A percentile compares a stretch with the other conserved stretches of the same genome.
Conservation (phyloP, 1,140 invertebrate species). For the Chionoecetes opilio region DNA sequence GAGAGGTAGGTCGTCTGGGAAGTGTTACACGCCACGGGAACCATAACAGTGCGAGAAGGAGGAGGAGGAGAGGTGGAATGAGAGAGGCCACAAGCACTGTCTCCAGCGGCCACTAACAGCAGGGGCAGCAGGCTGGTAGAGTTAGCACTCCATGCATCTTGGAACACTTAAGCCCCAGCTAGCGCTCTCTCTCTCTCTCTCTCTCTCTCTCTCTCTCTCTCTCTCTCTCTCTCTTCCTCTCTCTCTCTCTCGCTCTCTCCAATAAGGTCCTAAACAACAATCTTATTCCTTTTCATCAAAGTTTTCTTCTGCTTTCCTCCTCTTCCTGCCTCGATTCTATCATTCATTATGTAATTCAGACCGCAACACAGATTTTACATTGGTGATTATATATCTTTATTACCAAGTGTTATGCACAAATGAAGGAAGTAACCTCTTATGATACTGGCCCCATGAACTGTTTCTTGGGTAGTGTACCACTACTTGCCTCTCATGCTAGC, state of each 20-base stretch:
- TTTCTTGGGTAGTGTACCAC: no score
- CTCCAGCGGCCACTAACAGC: background rate
- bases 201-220: background rate
- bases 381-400: no score
- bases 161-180: no score
- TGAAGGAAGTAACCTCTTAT: no score
- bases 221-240: background rate
- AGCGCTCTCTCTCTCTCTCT: background rate
- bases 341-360: no score
- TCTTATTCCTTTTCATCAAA: background rate
- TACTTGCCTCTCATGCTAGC: no score
- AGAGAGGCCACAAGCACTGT: conserved; percentile 19
- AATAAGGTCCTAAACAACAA: background rate
- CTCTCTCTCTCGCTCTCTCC: background rate
- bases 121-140: no score
- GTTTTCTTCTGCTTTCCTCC: background rate
- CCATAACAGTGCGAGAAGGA: background rate
- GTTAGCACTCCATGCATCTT: no score
- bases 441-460: no score
- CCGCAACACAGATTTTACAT: no score
- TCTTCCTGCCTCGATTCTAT: background rate
- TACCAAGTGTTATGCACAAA: no score
- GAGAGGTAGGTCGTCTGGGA: background rate
- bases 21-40: conserved; percentile 33
- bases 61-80: background rate